Conservation (phyloP, 2,888 invertebrate genomes). For the Acrobasis suavella region DNA sequence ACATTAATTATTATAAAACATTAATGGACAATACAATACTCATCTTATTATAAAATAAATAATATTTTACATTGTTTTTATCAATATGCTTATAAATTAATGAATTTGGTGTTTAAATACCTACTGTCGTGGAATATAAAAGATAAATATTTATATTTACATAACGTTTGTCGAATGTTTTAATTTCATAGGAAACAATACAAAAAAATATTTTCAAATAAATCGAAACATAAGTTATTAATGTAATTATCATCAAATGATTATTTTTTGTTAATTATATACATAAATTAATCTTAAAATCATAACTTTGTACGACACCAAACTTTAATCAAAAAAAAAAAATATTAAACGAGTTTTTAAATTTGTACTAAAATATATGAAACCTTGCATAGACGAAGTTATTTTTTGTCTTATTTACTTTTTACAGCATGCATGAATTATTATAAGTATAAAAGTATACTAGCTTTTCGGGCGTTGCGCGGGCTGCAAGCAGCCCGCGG, state of each 20-base stretch:
- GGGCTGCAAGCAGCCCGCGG: too few species aligned
- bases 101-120: constrained; percentile 39
- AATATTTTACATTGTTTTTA: constrained; percentile 27
- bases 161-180: constrained; percentile 27
- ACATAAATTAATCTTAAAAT: constrained; percentile 24
- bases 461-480: too few species aligned
- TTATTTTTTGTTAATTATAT: constrained; percentile 20
- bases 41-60: constrained; percentile 34
- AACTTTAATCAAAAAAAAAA: background rate
- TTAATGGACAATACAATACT: constrained; percentile 7
- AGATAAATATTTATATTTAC: constrained; percentile 34
- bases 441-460: too few species aligned
- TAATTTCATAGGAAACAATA: constrained; percentile 21
- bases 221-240: background rate
- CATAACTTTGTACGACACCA: constrained; percentile 9
- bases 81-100: constrained; percentile 31
- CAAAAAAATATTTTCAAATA: background rate
- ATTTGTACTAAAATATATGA: constrained; percentile 23
- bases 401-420: background rate
- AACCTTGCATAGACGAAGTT: constrained; percentile 1
- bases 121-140: constrained; percentile 30
- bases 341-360: constrained; percentile 5
- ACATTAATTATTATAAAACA: too few species aligned
- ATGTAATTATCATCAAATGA: background rate
- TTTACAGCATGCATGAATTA: too few species aligned